A percentile compares a stretch with the other conserved stretches of the same genome.
Evolutionary conservation across 2,113 vertebrate species (phyloP).

Genomic region (Oceanites oceanicus): DNA sequence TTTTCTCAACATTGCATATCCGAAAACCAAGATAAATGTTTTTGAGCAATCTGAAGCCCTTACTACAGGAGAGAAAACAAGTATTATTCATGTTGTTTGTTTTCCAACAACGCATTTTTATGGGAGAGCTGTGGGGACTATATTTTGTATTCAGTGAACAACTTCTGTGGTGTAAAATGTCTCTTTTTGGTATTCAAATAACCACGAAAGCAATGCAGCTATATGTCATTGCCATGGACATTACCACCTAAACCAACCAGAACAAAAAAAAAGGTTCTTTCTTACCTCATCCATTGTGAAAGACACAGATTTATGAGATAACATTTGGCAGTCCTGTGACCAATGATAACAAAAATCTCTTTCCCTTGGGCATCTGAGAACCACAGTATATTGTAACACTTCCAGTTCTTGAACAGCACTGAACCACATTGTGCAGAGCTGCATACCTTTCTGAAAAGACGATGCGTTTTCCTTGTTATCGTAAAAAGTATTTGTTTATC

Average conservation of each 20-base stretch:
- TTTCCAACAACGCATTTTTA: slow-evolving; percentile 24
- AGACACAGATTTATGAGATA: slow-evolving; percentile 5
- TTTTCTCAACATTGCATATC: background rate
- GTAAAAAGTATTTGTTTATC: background rate
- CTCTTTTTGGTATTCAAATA: slow-evolving; percentile 9
- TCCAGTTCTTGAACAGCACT: background rate
- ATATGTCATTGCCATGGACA: background rate
- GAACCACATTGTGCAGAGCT: background rate
- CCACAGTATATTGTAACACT: slow-evolving; percentile 19
- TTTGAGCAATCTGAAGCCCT: background rate
- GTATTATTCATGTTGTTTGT: background rate
- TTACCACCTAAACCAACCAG: slow-evolving; percentile 39
- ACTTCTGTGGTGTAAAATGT: slow-evolving; percentile 2
- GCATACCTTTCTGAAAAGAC: background rate
- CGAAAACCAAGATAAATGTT: background rate
- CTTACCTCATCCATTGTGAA: slow-evolving; percentile 46
- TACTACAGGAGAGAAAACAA: background rate
- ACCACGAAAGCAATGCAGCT: background rate
- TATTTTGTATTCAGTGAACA: background rate
- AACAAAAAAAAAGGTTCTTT: slow-evolving; percentile 17
- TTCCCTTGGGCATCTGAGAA: slow-evolving; percentile 36
- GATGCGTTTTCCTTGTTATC: background rate
- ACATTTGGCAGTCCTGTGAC: slow-evolving; percentile 33
- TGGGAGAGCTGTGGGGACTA: background rate
- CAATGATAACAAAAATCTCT: slow-evolving; percentile 21